phyloP scores from a whole-genome alignment of 2,113 vertebrate species.

The Pseudorhombus dupliciocellatus region DNA sequence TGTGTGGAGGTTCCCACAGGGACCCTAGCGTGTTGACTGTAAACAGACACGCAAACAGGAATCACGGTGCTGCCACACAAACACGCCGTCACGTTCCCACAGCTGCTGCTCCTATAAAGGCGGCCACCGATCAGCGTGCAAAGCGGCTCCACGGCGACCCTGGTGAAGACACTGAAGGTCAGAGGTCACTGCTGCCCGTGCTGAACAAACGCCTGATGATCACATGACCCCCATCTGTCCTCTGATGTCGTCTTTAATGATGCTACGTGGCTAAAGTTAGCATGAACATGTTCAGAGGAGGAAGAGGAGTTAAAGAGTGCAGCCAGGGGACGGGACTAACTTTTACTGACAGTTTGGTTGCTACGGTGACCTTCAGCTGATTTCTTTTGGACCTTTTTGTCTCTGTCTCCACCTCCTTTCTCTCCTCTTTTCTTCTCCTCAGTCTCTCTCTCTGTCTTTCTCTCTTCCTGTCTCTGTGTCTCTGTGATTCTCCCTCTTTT shows the following conservation, averaged over 20 bases:
- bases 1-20: constrained; percentile 39
- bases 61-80: constrained; percentile 1
- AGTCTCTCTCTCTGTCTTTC: background rate
- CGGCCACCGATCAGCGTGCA: too few species aligned
- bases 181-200: too few species aligned
- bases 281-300: too few species aligned
- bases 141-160: too few species aligned
- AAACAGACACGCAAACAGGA: constrained; percentile 42
- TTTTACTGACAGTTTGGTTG: constrained; percentile 34
- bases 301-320: background rate
- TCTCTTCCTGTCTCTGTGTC: background rate
- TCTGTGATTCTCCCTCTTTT: background rate
- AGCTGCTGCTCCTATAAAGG: background rate
- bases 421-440: background rate
- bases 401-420: constrained; percentile 2
- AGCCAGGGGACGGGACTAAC: constrained; percentile 17
- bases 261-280: too few species aligned
- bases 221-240: too few species aligned
- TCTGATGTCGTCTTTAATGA: background rate
- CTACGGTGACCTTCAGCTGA: constrained; percentile 42
- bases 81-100: constrained; percentile 5
- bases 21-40: constrained; percentile 58
- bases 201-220: too few species aligned
- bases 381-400: constrained; percentile 24
- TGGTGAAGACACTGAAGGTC: too few species aligned